A percentile compares a stretch with the other conserved stretches of the same genome.
Conservation (phyloP, 2,888 invertebrate species). For the Tethea ocularis region DNA sequence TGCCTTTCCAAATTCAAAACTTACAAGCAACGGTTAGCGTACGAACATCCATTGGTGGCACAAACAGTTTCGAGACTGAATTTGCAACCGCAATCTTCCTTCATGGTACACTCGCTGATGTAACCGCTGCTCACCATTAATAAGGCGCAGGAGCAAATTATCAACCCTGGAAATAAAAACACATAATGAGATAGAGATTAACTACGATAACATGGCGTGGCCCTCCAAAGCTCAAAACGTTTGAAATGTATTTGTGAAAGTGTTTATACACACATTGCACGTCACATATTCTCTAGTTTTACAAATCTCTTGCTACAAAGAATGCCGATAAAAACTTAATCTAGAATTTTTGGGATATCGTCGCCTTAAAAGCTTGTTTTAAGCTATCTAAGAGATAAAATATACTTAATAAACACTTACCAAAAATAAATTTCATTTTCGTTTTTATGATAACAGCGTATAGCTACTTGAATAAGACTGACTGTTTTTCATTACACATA, state of each 20-base stretch:
- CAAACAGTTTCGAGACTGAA: neutral
- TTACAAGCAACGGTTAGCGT: neutral
- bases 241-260: too few species aligned
- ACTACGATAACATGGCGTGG: neutral
- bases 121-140: neutral
- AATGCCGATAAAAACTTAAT: too few species aligned
- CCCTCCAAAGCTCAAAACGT: too few species aligned
- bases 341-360: too few species aligned
- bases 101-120: neutral
- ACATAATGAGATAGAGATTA: neutral
- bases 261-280: too few species aligned
- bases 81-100: neutral
- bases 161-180: neutral
- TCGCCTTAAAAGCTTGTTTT: too few species aligned
- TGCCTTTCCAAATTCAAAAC: neutral
- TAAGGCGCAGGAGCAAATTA: neutral
- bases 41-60: neutral
- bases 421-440: slow-evolving; percentile 6
- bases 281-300: too few species aligned
- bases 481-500: neutral
- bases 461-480: neutral
- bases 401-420: neutral
- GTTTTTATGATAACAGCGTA: slow-evolving; percentile 12
- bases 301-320: too few species aligned
- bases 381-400: too few species aligned